phyloP scores from a whole-genome alignment of 2,888 invertebrate species.

The Aproaerema taeniolella region DNA sequence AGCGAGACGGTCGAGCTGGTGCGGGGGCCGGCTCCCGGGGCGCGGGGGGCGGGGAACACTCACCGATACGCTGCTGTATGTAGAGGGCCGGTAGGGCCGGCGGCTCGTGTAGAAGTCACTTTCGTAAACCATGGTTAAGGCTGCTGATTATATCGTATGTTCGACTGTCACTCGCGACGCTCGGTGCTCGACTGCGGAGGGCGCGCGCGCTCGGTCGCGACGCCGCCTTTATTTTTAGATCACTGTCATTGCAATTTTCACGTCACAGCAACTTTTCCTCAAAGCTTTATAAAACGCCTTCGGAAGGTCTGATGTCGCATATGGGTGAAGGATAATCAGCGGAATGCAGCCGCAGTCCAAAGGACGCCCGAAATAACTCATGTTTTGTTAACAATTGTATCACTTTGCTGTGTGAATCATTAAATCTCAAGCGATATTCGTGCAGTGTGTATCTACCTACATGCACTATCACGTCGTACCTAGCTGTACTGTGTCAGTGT shows the following conservation, averaged over 20 bases:
- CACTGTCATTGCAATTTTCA: slow-evolving; percentile 75
- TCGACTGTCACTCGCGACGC: slow-evolving; percentile 71
- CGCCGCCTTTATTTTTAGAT: slow-evolving; percentile 68
- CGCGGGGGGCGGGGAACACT: slow-evolving; percentile 46
- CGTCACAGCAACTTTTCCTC: slow-evolving; percentile 55
- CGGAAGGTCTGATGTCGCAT: slow-evolving; percentile 44
- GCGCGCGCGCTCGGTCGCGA: slow-evolving; percentile 37
- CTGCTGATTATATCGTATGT: slow-evolving; percentile 55
- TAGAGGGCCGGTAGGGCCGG: slow-evolving; percentile 86
- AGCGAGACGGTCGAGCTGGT: slow-evolving; percentile 66
- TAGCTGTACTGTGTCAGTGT: too few species aligned
- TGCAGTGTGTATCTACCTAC: too few species aligned
- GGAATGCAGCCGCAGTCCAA: slow-evolving; percentile 33
- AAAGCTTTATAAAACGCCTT: slow-evolving; percentile 43
- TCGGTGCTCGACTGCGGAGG: slow-evolving; percentile 65
- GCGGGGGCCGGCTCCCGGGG: slow-evolving; percentile 73
- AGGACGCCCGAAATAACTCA: slow-evolving; percentile 3
- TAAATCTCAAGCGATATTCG: too few species aligned
- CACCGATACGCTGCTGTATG: slow-evolving; percentile 89
- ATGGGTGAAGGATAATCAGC: slow-evolving; percentile 65
- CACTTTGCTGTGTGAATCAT: slow-evolving; percentile 9
- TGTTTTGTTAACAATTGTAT: background rate
- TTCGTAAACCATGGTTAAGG: slow-evolving; percentile 94
- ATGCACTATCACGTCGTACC: too few species aligned
- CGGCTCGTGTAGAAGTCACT: slow-evolving; percentile 94